phyloP scores from a whole-genome alignment of 2,113 vertebrate genomes.

The Epinephelus moara region DNA sequence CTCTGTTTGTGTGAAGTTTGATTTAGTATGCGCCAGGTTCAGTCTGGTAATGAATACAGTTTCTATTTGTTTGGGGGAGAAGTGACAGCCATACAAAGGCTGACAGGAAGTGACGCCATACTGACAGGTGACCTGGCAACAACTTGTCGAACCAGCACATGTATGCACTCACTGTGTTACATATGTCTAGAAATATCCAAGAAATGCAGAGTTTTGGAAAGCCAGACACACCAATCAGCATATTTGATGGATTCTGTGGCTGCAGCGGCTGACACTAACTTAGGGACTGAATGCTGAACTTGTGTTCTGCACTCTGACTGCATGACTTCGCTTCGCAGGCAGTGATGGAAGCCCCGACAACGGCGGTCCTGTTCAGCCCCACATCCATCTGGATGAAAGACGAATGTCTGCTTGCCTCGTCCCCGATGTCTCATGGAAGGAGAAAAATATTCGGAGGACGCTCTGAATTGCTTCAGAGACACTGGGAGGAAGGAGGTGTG shows the following conservation, averaged over 20 bases:
- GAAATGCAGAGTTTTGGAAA: constrained; percentile 1
- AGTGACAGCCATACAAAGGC: constrained; percentile 39
- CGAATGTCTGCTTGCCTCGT: constrained; percentile 61
- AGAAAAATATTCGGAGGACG: constrained; percentile 66
- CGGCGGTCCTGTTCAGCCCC: constrained; percentile 45
- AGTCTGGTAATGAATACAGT: constrained; percentile 51
- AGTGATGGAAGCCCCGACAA: constrained; percentile 40
- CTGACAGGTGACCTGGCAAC: constrained; percentile 51
- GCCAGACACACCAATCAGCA: constrained; percentile 1
- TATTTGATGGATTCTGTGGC: neutral
- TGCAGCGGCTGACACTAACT: constrained; percentile 1
- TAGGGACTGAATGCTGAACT: constrained; percentile 9
- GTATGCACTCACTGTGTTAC: constrained; percentile 15
- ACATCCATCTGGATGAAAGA: constrained; percentile 64
- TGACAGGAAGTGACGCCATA: constrained; percentile 65
- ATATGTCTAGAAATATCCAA: neutral
- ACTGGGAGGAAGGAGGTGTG: constrained; percentile 54
- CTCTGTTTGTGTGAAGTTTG: constrained; percentile 28
- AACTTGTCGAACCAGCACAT: constrained; percentile 38
- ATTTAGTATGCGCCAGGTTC: constrained; percentile 40
- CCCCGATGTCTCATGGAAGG: constrained; percentile 68
- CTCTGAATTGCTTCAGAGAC: constrained; percentile 77
- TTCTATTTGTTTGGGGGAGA: constrained; percentile 17
- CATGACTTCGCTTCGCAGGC: constrained; percentile 18
- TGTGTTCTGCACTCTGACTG: constrained; percentile 41